Base-by-base conservation (phyloP, 2,888 invertebrate genomes). In the Homarus gammarus region DNA sequence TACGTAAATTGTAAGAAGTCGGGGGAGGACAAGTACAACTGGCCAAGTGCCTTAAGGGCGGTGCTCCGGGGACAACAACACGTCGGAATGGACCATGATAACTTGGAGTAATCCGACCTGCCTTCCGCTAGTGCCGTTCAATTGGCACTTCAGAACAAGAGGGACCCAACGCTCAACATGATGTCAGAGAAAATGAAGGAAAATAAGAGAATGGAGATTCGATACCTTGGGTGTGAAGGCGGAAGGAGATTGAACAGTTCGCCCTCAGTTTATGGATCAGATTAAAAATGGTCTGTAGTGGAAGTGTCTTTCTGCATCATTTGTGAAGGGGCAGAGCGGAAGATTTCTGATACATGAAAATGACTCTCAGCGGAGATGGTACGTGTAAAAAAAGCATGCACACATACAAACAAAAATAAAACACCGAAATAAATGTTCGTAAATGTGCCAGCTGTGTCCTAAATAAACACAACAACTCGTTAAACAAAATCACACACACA, bases 1-100 rank as follows among this genome's bases (percentile, higher is more conserved):
- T 73, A 82, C 81, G 82, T 82, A 87, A 87, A 87, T 87, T 87
- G 81, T 81, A 81, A 81, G 87, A 87, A 72, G 61, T 33, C 70
- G 72, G 75, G 87, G 75, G 56, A 87, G 81, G 87, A 68, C 78
- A 68, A 38, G 61, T 15, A 56, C 75, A 56, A 75, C 36, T 36
- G 70, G 27, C 56, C 56, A 15, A 38, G 70, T 70, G 6, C 61
- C 82, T 38, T 75, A 87, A 82, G 56, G 73, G 81, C 87, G 81
- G 49, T 31, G 64, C 40, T 82, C 79, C 70, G 27, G 51, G 18
- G 56, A 68, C 27, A 27, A 72, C 38, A 51, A 36, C 79, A 56
- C 27, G 56, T 40, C 18, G 40, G 64, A 22, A 75, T 70, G 44
- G 78, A 86, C 78, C 86, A 70, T 70, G 49, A 75, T 33, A 36